These are phyloP conservation scores for Leptodactylus fuscus DNA, from an alignment of 2,113 vertebrate species.

Conservation along the genomic window DNA sequence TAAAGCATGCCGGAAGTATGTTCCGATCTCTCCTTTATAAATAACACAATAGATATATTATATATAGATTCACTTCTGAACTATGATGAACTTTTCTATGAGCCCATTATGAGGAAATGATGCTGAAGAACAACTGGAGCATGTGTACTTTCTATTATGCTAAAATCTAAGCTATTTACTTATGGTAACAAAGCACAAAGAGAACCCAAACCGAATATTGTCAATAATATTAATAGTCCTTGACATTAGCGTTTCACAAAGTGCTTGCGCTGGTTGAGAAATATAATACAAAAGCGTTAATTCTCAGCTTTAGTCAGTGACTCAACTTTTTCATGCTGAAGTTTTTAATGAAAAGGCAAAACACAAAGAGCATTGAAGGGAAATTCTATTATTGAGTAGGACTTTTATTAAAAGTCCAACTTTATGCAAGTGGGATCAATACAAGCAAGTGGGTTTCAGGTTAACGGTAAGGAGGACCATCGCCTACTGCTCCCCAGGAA, in stretches of 20 bases:
- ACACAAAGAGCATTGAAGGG: background rate
- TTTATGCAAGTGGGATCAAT: background rate
- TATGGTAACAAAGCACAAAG: background rate
- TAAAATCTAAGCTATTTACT: background rate
- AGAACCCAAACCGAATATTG: background rate
- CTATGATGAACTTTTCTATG: too few relatives aligned
- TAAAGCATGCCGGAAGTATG: too few relatives aligned
- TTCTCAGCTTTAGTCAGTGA: background rate
- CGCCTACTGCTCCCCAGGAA: background rate
- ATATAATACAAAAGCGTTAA: background rate
- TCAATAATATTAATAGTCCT: slow-evolving; percentile 16
- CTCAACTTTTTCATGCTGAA: background rate
- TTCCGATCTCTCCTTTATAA: too few relatives aligned
- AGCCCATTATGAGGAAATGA: background rate
- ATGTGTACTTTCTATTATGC: background rate
- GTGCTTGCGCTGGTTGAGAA: background rate
- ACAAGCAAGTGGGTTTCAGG: background rate
- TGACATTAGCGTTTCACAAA: background rate
- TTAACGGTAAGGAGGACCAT: background rate
- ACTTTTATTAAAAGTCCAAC: background rate
- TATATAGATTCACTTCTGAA: too few relatives aligned
- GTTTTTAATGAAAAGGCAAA: background rate
- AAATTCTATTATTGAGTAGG: background rate
- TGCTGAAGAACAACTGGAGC: background rate
- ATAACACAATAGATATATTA: too few relatives aligned